Evolutionary conservation across 2,797 vertebrate genomes (phyloP), one percentile per base, ranked within the genome.

Genomic region (Pachyuromys duprasi): DNA sequence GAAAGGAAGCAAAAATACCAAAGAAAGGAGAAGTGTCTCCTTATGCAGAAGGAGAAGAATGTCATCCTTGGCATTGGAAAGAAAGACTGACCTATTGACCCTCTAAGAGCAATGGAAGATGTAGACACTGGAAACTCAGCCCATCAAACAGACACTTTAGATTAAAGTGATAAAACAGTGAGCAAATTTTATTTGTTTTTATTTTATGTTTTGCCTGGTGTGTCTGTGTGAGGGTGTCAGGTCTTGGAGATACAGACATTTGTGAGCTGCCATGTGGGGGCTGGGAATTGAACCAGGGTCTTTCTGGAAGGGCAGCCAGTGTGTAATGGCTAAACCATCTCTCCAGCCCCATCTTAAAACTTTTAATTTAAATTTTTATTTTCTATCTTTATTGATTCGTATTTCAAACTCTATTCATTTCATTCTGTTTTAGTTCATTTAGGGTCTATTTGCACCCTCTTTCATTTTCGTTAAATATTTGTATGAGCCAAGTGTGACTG

Each of bases 111-210:
- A 65, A 75, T 45, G 5, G 76, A 93, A 53, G 55, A 82, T 90
- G 55, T n/a, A 0, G 5, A 31, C 12, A 0, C 26, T 91, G 91
- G 55, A 76, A 86, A 53, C 86, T 89, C n/a, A 94, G n/a, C 28
- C 75, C 49, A 4, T 80, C 86, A 62, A 84, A 92, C 90, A 89
- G 42, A 81, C 57, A 74, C 63, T 88, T 88, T 92, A 74, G 8
- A 69, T 69, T 79, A 69, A 70, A 42, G 57, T 60, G 67, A 87
- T 94, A 88, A 75, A 90, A 75, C n/a, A 31, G 49, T 75, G 81
- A 93, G 62, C 91, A 49, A 49, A 49, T 8, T 49, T 49, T 49
- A 49, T 49, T 49, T 49, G 49, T 49, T 49, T 49, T 49, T 49
- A 49, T 49, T 49, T 49, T 49, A 49, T 49, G 8, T 49, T 49